Evolutionary conservation across 2,797 vertebrate species (phyloP).

Genomic region (Sciurus vulgaris): DNA sequence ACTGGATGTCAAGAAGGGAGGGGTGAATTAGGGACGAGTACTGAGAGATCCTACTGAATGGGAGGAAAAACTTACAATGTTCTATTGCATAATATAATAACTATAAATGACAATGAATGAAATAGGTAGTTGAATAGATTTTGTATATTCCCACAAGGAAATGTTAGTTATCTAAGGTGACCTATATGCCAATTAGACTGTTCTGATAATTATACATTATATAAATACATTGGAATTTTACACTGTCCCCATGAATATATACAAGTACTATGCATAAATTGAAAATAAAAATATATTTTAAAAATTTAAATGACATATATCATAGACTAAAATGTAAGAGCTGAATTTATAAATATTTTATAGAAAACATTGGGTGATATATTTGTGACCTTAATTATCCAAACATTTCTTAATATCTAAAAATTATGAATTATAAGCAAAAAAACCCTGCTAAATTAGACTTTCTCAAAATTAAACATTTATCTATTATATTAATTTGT

Average conservation of each 20-base stretch:
- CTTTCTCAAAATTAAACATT: neutral
- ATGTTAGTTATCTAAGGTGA: neutral
- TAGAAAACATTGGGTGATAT: neutral
- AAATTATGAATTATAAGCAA: neutral
- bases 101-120: neutral
- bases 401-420: neutral
- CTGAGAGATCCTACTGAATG: neutral
- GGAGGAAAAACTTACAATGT: neutral
- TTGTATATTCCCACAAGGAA: neutral
- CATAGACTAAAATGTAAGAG: neutral
- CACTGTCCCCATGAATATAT: neutral
- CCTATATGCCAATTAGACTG: neutral
- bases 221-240: neutral
- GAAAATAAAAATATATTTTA: neutral
- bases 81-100: neutral
- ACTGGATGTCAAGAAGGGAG: accelerated
- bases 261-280: neutral
- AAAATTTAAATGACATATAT: neutral
- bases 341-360: neutral
- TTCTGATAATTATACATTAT: neutral
- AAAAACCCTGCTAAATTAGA: neutral
- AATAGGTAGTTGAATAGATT: neutral
- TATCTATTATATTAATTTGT: neutral
- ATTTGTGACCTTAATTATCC: neutral
- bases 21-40: neutral